These are phyloP conservation scores for Sarcophaga caerulescens DNA, from an alignment of 2,888 invertebrate species.

Conservation along the genomic window DNA sequence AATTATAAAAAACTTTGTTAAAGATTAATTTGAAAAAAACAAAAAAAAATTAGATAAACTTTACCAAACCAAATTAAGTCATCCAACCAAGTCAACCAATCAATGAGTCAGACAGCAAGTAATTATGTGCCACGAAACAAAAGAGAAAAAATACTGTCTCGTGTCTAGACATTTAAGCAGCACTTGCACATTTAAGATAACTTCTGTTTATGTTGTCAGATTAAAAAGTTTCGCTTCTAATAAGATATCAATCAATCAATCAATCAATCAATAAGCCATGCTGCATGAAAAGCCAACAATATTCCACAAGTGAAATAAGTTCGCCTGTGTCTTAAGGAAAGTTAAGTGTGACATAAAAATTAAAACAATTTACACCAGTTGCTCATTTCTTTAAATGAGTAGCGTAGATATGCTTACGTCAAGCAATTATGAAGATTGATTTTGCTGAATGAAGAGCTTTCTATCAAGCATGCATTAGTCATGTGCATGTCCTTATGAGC, in stretches of 20 bases:
- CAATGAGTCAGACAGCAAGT: not conserved
- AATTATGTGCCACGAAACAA: not conserved
- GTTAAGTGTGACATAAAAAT: not conserved
- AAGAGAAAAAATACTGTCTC: not conserved
- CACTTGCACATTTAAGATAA: not conserved
- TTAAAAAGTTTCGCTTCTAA: not conserved
- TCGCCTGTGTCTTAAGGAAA: not conserved
- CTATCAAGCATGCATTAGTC: too few species aligned
- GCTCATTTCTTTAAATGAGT: too few species aligned
- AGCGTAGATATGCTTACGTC: too few species aligned
- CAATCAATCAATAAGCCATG: not conserved
- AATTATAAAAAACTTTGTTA: too few species aligned
- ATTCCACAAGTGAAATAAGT: not conserved
- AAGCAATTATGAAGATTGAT: too few species aligned
- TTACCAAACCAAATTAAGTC: not conserved
- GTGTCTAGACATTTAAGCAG: not conserved
- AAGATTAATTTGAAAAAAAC: too few species aligned
- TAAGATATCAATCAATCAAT: not conserved
- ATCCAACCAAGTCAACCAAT: not conserved
- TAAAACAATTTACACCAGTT: not conserved
- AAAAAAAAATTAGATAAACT: not conserved
- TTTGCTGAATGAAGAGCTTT: rapidly evolving
- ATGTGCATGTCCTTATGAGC: too few species aligned
- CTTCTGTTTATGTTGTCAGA: not conserved
- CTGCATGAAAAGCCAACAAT: not conserved